phyloP scores from a whole-genome alignment of 2,888 invertebrate genomes.

The Phytoseiulus persimilis region DNA sequence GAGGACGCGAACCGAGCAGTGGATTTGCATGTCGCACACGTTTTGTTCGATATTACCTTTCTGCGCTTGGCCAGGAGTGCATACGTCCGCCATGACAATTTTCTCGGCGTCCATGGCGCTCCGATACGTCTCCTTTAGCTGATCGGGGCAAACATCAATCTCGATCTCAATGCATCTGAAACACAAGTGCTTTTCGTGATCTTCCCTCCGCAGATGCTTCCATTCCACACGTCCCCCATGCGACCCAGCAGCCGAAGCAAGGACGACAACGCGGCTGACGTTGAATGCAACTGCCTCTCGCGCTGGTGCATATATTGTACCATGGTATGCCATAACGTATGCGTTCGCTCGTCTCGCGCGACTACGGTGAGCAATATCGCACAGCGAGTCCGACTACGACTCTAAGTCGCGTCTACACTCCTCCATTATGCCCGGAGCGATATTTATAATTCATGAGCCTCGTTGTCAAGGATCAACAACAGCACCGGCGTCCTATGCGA shows the following conservation, averaged over 20 bases:
- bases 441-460: too few species aligned
- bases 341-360: neutral
- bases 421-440: too few species aligned
- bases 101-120: neutral
- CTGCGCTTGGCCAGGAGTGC: slow-evolving; percentile 11
- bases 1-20: too few species aligned
- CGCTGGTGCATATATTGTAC: neutral
- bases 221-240: neutral
- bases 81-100: slow-evolving; percentile 14
- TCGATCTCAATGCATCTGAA: slow-evolving; percentile 36
- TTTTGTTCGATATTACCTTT: neutral
- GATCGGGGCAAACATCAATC: neutral
- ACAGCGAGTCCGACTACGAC: too few species aligned
- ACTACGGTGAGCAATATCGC: neutral
- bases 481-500: too few species aligned
- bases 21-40: neutral
- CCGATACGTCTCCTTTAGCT: neutral
- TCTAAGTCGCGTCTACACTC: too few species aligned
- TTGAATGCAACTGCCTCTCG: neutral
- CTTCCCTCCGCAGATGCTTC: neutral
- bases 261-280: neutral
- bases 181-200: neutral
- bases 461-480: too few species aligned
- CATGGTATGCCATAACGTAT: neutral
- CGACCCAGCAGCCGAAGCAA: neutral